Conservation (phyloP, 2,888 invertebrate genomes). For the Acleris cristana region DNA sequence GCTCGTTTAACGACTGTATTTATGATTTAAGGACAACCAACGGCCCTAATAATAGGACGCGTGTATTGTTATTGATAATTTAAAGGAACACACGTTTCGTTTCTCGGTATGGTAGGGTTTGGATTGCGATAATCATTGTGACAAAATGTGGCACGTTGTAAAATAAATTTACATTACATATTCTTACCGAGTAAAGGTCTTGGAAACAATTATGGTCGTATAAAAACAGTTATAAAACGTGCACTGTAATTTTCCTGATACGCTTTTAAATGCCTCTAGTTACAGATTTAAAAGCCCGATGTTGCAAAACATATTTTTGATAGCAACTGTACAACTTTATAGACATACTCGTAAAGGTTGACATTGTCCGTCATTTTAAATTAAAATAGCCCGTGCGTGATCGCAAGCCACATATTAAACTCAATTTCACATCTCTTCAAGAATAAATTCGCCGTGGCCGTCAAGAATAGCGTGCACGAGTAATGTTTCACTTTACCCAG, state of each 20-base stretch:
- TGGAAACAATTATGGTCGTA: too few species aligned
- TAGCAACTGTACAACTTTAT: too few species aligned
- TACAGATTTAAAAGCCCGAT: too few species aligned
- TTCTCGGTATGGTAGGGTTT: conserved; percentile 3
- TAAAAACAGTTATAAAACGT: too few species aligned
- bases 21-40: conserved; percentile 73
- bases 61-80: conserved; percentile 33
- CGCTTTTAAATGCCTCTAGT: too few species aligned
- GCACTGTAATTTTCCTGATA: too few species aligned
- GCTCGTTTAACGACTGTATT: conserved; percentile 63
- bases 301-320: too few species aligned
- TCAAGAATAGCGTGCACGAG: conserved; percentile 8
- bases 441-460: conserved; percentile 10
- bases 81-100: conserved; percentile 26
- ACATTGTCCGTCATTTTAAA: too few species aligned
- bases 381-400: not conserved
- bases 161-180: too few species aligned
- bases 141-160: too few species aligned
- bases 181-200: too few species aligned
- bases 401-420: not conserved
- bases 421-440: not conserved
- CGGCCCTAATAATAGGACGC: conserved; percentile 47
- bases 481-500: conserved; percentile 12
- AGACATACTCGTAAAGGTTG: too few species aligned
- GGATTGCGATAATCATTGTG: not conserved